These are phyloP conservation scores for Syrphus vitripennis DNA, from an alignment of 2,888 invertebrate species.

Conservation along the genomic window DNA sequence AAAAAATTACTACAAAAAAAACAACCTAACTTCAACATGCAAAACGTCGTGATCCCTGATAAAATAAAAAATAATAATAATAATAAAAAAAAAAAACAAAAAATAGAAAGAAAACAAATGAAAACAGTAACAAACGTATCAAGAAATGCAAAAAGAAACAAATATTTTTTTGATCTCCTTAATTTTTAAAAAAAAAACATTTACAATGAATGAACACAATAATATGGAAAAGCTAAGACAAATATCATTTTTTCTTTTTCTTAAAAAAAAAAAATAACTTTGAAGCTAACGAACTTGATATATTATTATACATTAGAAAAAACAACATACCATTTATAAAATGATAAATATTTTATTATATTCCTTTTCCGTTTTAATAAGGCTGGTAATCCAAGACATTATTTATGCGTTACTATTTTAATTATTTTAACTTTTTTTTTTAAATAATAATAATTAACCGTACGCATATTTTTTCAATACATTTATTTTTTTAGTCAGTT, in stretches of 20 bases:
- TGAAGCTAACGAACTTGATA: constrained; percentile 49
- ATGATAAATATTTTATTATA: constrained; percentile 70
- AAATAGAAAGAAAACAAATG: constrained; percentile 45
- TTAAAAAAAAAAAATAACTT: constrained; percentile 55
- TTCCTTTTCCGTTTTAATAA: constrained; percentile 76
- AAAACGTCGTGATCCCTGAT: constrained; percentile 61
- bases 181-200: constrained; percentile 72
- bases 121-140: constrained; percentile 68
- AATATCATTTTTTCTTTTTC: constrained; percentile 70
- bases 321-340: constrained; percentile 69
- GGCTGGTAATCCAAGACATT: constrained; percentile 82
- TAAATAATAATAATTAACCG: constrained; percentile 53
- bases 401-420: constrained; percentile 74
- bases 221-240: constrained; percentile 65
- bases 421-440: constrained; percentile 52
- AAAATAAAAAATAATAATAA: constrained; percentile 41
- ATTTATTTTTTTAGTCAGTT: constrained; percentile 68
- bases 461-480: constrained; percentile 68
- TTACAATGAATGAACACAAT: constrained; percentile 73
- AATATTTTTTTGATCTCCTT: constrained; percentile 74
- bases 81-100: constrained; percentile 20
- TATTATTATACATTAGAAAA: constrained; percentile 60
- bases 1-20: constrained; percentile 34
- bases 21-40: constrained; percentile 48
- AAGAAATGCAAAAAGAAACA: constrained; percentile 71